Conservation (phyloP, 2,113 vertebrate species). For the Carassius auratus region DNA sequence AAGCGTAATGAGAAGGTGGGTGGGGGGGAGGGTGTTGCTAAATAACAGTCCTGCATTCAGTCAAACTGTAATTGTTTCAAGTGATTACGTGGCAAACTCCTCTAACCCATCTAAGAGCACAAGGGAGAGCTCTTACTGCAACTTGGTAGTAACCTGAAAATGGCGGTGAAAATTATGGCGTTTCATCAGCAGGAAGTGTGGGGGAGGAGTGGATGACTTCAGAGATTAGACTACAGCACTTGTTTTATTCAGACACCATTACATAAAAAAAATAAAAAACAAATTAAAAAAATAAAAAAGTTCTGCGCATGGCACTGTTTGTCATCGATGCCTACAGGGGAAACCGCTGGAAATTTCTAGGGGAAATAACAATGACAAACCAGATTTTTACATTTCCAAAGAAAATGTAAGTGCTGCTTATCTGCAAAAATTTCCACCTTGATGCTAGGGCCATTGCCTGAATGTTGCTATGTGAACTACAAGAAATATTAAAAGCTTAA, state of each 20-base stretch:
- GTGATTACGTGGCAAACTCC: not conserved
- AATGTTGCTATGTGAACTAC: not conserved
- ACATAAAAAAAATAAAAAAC: not conserved
- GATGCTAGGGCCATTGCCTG: not conserved
- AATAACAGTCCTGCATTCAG: slow-evolving; percentile 6
- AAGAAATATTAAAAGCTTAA: not conserved
- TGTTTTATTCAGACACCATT: not conserved
- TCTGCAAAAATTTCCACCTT: not conserved
- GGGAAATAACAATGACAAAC: not conserved
- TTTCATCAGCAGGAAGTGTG: not conserved
- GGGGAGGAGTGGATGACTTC: not conserved
- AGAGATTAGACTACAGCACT: not conserved
- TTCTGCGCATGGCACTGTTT: not conserved
- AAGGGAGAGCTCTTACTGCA: slow-evolving; percentile 13
- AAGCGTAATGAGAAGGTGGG: slow-evolving; percentile 12
- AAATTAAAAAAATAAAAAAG: not conserved
- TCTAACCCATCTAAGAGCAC: slow-evolving; percentile 31
- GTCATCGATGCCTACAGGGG: not conserved
- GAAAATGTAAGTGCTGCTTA: not conserved
- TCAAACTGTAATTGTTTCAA: slow-evolving; percentile 17
- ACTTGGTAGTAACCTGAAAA: slow-evolving; percentile 19
- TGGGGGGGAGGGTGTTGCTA: not conserved
- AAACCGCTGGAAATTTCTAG: not conserved
- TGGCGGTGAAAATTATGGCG: not conserved
- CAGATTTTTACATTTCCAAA: not conserved